Percentiles rank a stretch among this genome's conserved stretches.
These are phyloP conservation scores for Protobothrops mucrosquamatus DNA, from an alignment of 2,113 vertebrate genomes.

Conservation along the genomic window DNA sequence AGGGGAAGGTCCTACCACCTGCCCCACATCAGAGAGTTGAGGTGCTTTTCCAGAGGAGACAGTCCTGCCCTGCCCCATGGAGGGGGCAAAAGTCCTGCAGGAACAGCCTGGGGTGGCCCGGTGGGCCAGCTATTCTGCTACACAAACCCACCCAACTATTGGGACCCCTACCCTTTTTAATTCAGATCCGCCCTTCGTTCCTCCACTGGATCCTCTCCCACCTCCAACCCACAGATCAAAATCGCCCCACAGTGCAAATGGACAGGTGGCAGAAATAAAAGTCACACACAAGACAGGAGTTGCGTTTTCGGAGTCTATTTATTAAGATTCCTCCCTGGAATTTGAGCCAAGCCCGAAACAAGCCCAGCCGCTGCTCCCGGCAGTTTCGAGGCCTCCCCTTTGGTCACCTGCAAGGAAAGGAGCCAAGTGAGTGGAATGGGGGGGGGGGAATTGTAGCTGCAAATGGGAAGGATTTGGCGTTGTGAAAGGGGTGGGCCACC, in stretches of 20 bases:
- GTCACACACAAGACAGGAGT: not conserved
- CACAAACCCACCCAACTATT: not conserved
- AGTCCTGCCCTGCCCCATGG: not conserved
- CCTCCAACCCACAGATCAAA: not conserved
- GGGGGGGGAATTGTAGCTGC: not conserved
- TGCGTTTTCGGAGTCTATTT: not conserved
- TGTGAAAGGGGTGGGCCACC: not conserved
- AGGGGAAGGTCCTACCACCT: not conserved
- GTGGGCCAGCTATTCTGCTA: not conserved
- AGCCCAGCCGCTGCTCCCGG: no score
- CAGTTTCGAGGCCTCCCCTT: not conserved
- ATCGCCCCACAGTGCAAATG: not conserved
- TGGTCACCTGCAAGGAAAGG: not conserved
- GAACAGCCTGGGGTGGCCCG: not conserved
- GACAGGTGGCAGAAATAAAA: not conserved
- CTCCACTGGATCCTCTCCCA: not conserved
- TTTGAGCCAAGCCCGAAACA: not conserved
- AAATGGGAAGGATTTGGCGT: not conserved
- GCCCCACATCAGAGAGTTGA: not conserved
- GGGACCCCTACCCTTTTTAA: not conserved
- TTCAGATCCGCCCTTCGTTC: not conserved
- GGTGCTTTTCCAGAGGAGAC: not conserved
- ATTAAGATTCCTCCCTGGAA: not conserved
- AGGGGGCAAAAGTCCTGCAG: not conserved
- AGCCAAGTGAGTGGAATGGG: rapidly evolving